Evolutionary conservation across 2,888 invertebrate genomes (phyloP).

Genomic region (Pilophorus perplexus): DNA sequence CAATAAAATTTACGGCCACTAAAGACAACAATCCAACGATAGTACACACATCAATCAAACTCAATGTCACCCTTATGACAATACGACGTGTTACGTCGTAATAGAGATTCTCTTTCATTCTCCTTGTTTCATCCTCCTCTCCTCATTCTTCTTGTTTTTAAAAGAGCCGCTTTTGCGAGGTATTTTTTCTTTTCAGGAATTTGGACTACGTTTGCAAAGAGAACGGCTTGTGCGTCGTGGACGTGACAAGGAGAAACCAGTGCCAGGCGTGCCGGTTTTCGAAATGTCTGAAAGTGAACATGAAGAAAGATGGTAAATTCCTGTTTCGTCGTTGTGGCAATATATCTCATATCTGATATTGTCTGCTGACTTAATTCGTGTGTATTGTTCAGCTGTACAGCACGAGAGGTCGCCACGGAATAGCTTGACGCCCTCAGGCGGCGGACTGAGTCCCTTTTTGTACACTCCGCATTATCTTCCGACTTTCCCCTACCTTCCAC

Average conservation of each 20-base stretch:
- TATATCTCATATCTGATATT: too few relatives aligned
- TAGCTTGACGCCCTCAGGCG: constrained; percentile 52
- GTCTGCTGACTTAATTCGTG: too few relatives aligned
- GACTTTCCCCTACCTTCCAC: constrained; percentile 44
- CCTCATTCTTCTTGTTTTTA: background rate
- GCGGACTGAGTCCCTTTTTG: constrained; percentile 47
- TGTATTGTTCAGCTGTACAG: constrained; percentile 76
- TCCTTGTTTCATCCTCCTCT: too few relatives aligned
- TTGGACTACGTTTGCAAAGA: constrained; percentile 91
- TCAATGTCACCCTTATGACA: too few relatives aligned
- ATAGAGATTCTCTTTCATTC: background rate
- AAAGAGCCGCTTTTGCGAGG: background rate
- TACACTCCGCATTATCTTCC: constrained; percentile 45
- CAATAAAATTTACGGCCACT: too few relatives aligned
- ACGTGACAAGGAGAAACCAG: constrained; percentile 87
- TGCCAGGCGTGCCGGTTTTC: constrained; percentile 92
- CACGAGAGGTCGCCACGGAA: constrained; percentile 81
- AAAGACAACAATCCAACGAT: too few relatives aligned
- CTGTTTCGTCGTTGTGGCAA: too few relatives aligned
- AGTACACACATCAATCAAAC: too few relatives aligned
- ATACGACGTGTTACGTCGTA: too few relatives aligned
- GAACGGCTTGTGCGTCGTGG: constrained; percentile 80
- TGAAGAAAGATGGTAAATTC: constrained; percentile 84
- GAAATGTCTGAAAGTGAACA: constrained; percentile 86
- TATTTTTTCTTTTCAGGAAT: constrained; percentile 59